phyloP scores from a whole-genome alignment of 23 tunicate species.

The Halocynthia roretzi region DNA sequence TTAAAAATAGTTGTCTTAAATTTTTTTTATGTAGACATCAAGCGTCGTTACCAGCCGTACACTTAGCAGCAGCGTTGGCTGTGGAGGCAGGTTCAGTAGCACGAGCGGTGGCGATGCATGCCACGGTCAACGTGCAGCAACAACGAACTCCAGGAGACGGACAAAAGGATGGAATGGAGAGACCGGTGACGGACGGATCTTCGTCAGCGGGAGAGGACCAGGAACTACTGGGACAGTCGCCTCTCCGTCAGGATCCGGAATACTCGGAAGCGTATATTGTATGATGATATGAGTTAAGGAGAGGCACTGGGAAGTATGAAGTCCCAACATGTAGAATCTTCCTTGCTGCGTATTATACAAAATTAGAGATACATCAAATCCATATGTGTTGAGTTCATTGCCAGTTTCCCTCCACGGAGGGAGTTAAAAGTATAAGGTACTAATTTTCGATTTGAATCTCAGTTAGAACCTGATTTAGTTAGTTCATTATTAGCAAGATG shows the following conservation, averaged over 20 bases:
- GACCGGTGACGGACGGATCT: slow-evolving; percentile 21
- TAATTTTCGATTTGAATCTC: too few relatives aligned
- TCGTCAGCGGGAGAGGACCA: slow-evolving; percentile 12
- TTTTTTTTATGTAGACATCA: slow-evolving; percentile 53
- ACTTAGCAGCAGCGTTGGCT: slow-evolving; percentile 92
- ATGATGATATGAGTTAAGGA: background rate
- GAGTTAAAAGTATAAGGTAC: too few relatives aligned
- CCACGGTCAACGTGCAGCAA: slow-evolving; percentile 11
- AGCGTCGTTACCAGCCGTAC: slow-evolving; percentile 74
- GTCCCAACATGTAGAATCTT: too few relatives aligned
- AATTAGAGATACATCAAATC: too few relatives aligned
- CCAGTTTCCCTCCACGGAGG: too few relatives aligned
- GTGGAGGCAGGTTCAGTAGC: slow-evolving; percentile 97
- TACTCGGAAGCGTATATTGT: slow-evolving; percentile 24
- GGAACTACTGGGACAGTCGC: slow-evolving; percentile 4
- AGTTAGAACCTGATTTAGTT: too few relatives aligned
- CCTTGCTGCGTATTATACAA: too few relatives aligned
- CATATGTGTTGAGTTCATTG: too few relatives aligned
- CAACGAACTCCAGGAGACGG: slow-evolving; percentile 9
- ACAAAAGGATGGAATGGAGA: slow-evolving; percentile 4
- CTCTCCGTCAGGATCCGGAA: slow-evolving; percentile 22
- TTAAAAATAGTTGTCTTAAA: too few relatives aligned
- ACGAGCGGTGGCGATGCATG: slow-evolving; percentile 72
- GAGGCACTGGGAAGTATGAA: too few relatives aligned
- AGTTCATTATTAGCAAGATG: too few relatives aligned